Evolutionary conservation across 2,888 invertebrate genomes (phyloP).

Genomic region (Trachelus iudaicus): DNA sequence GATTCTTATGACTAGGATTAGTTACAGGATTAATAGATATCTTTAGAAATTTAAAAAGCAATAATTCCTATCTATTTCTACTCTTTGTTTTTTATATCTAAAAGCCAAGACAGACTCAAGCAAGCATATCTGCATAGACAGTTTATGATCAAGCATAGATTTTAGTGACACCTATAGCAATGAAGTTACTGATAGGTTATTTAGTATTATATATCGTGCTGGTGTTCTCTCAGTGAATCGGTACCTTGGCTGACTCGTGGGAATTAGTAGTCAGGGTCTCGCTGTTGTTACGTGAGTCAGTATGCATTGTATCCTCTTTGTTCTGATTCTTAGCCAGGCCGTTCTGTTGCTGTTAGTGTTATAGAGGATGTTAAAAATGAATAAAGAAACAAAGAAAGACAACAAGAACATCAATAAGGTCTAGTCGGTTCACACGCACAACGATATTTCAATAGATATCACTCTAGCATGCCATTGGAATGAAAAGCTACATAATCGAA

Average conservation of each 20-base stretch:
- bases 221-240: background rate
- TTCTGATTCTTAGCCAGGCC: conserved; percentile 48
- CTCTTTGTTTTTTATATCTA: background rate
- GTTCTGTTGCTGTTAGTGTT: conserved; percentile 45
- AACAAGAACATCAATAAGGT: background rate
- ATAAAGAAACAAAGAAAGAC: background rate
- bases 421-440: background rate
- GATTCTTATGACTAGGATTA: background rate
- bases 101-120: background rate
- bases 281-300: conserved; percentile 44
- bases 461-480: background rate
- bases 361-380: background rate
- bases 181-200: background rate
- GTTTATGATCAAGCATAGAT: background rate
- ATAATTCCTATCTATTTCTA: background rate
- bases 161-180: background rate
- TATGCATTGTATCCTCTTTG: conserved; percentile 43
- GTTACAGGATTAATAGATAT: background rate
- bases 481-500: background rate
- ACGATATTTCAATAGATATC: background rate
- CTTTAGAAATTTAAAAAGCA: background rate
- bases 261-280: conserved; percentile 42
- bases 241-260: conserved; percentile 47
- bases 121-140: background rate
- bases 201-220: background rate